Base-by-base conservation (phyloP, 2,113 vertebrate species). In the Toxotes jaculatrix region DNA sequence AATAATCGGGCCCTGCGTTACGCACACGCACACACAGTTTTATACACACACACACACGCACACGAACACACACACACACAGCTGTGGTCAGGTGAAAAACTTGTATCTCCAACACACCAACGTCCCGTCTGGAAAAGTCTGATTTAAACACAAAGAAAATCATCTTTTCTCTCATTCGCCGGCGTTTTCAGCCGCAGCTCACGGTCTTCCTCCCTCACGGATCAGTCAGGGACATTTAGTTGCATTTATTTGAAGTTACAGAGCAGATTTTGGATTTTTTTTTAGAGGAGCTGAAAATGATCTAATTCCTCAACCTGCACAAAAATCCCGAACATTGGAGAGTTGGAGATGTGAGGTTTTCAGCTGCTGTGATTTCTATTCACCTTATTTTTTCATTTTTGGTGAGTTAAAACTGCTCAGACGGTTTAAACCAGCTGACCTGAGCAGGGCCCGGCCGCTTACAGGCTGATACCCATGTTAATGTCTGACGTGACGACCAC, bases 31-130 rank as follows among this genome's bases (percentile, higher is more conserved):
- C 32, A 80, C 31, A 73, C 61, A 73, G 27, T 27, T 27, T 27
- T 27, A 27, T 27, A 27, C 27, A 70, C 34, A 70, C 67, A 55
- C 32, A 80, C 31, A 73, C 61, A 73, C 42, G 43, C 9, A 65
- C 38, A 43, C 38, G 43, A 38, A 65, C 40, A 43, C 62, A 66
- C 8, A 66, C 7, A 66, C 14, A 65, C 7, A 27, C 5, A 64
- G 21, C 21, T 42, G 36, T 40, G 43, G 62, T 66, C n/a, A 31
- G 23, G 11, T 51, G 63, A 21, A 60, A 60, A 71, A 6, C 77
- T 17, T 53, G 51, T 53, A 60, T 80, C 82, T 79, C 74, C 42
- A 53, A 69, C 42, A 61, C 4, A 3, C 19, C 10, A 23, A 4
- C 7, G 27, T 27, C 27, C 27, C 27, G 27, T 27, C 1, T 27